Conservation (phyloP, 2,113 vertebrate genomes). For the Syngnathoides biaculeatus region DNA sequence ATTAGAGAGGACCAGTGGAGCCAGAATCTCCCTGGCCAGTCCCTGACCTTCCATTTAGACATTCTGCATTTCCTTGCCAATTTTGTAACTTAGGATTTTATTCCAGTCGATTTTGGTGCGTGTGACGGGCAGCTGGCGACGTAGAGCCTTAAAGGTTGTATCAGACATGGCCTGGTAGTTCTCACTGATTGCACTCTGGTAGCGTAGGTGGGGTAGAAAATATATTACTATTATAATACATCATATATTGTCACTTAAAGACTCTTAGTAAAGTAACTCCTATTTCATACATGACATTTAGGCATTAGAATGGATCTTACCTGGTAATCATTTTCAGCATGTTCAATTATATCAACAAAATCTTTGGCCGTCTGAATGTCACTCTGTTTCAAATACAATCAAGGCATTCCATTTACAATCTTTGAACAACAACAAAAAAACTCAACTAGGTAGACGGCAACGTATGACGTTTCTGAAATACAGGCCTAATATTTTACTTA, state of each 20-base stretch:
- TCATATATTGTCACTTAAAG: neutral
- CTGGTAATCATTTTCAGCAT: slow-evolving; percentile 98
- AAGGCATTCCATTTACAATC: neutral
- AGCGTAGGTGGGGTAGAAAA: neutral
- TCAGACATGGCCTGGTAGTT: slow-evolving; percentile 99
- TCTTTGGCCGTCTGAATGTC: slow-evolving; percentile 91
- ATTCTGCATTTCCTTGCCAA: slow-evolving; percentile 98
- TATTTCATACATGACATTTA: neutral
- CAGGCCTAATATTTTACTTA: slow-evolving; percentile 73
- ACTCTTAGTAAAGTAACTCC: neutral
- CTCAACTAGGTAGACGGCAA: neutral
- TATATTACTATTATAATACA: neutral
- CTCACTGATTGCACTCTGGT: slow-evolving; percentile 94
- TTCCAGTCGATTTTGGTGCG: slow-evolving; percentile 99
- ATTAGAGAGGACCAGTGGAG: slow-evolving; percentile 40
- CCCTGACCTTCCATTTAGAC: slow-evolving; percentile 74
- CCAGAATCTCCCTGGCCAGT: slow-evolving; percentile 30
- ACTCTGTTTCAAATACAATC: slow-evolving; percentile 73
- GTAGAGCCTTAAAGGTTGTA: slow-evolving; percentile 98
- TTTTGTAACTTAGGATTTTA: slow-evolving; percentile 99
- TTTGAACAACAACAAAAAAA: neutral
- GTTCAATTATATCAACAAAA: slow-evolving; percentile 94
- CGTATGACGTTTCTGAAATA: neutral
- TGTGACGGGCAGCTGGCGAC: slow-evolving; percentile 94
- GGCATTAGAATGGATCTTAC: slow-evolving; percentile 58